Conservation (phyloP, 2,113 vertebrate genomes). For the Glaucomys volans region DNA sequence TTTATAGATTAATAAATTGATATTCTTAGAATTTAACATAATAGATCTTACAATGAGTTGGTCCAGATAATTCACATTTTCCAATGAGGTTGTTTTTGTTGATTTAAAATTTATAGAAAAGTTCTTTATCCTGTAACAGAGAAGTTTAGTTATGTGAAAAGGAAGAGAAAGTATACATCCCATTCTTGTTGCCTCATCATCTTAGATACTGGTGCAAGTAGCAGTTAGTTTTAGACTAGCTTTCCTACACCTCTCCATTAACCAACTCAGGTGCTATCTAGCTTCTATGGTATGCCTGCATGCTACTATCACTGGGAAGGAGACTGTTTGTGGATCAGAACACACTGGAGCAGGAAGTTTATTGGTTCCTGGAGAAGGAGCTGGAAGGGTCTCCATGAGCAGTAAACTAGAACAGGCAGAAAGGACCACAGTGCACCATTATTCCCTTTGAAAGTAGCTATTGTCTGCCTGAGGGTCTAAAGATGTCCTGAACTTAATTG, state of each 20-base stretch:
- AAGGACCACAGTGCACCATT: accelerated
- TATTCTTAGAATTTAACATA: neutral
- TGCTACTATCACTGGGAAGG: accelerated
- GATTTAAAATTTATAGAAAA: neutral
- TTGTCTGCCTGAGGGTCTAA: neutral
- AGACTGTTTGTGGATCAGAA: neutral
- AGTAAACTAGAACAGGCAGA: accelerated
- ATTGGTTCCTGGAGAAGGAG: accelerated
- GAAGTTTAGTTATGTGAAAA: neutral
- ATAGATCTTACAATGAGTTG: neutral
- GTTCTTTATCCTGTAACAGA: neutral
- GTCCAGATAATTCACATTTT: neutral
- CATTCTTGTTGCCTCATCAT: neutral
- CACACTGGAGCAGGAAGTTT: accelerated
- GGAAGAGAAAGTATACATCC: neutral
- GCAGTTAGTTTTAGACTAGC: neutral
- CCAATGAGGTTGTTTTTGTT: neutral
- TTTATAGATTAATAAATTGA: neutral
- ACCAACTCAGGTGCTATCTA: accelerated
- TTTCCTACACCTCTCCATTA: neutral
- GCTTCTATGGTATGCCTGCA: neutral
- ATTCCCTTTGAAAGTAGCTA: neutral
- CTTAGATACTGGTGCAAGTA: neutral
- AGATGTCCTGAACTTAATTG: neutral
- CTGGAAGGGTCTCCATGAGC: accelerated